Base-by-base conservation (phyloP, 1,140 invertebrate genomes). In the Brachionus manjavacas region DNA sequence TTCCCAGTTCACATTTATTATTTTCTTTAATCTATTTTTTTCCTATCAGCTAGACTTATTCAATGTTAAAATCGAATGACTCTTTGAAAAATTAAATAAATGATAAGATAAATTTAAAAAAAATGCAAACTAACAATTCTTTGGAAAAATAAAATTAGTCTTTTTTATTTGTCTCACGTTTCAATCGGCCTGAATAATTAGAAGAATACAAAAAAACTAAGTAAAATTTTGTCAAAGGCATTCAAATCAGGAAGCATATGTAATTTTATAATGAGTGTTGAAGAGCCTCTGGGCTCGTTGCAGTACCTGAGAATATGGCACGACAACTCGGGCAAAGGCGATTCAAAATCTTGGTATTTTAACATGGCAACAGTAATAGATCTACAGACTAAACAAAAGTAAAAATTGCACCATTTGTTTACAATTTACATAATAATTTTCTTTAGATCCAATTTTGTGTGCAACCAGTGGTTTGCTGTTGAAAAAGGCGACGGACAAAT, bases 251-350 rank as follows among this genome's bases (percentile, higher is more conserved):
- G 89, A 3, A 88, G 86, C 66, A 88, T 90, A 60, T 85, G 87
- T 80, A 90, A 89, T 85, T 90, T 86, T 85, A 86, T 90, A 4
- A 83, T 89, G 78, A 88, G 88, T 64, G 87, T 88, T 9, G 89
- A 90, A 64, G 28, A 84, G 0, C 86, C 85, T 31, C 86, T 90
- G 3, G 89, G 89, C 1, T 85, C 87, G 9, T 85, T 89, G 7
- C 87, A 86, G n/a, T 89, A 88, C 84, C 85, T 90, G 23, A 86
- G 89, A 12, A 88, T 90, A 76, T 90, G 89, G 89, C 89, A 90
- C 85, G 89, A 90, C 85, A 90, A 90, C 84, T 86, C 86, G 35
- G 89, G 88, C 8, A 86, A 86, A 28, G 87, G 88, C 4, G 87
- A 87, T 74, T 74, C 86, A n/a, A 86, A 87, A 64, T 87, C 87